Conservation (phyloP, 2,888 invertebrate species). For the Spialia ferax region DNA sequence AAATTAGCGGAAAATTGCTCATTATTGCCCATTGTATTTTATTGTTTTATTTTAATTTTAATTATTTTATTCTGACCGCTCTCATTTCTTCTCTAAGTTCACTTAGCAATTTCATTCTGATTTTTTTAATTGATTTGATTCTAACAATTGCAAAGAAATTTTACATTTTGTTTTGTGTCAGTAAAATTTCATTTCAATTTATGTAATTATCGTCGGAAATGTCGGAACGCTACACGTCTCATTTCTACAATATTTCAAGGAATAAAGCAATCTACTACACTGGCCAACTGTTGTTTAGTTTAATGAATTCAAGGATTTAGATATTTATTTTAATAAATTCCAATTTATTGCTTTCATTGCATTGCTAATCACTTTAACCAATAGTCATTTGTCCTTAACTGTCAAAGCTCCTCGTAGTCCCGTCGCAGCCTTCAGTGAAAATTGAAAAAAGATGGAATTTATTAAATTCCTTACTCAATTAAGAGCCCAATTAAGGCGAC, state of each 20-base stretch:
- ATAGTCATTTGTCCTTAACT: neutral
- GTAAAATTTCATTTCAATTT: no score
- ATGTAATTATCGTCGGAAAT: no score
- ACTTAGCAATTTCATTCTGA: neutral
- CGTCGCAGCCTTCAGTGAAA: conserved; percentile 12
- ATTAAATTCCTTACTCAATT: conserved; percentile 34
- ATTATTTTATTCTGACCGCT: neutral
- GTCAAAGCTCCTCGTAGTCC: conserved; percentile 9
- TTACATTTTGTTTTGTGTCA: no score
- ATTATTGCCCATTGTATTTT: neutral
- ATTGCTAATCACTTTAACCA: neutral
- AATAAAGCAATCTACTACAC: no score
- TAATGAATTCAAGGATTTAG: no score
- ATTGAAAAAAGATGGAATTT: conserved; percentile 27
- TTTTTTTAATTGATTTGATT: no score
- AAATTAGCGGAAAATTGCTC: conserved; percentile 1
- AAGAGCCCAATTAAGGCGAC: conserved; percentile 29
- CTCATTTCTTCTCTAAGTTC: neutral
- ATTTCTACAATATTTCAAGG: no score
- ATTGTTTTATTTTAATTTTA: neutral
- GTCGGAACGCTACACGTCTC: no score
- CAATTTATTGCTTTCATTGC: no score
- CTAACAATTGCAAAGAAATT: no score
- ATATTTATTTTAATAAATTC: neutral
- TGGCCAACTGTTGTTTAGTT: no score